phyloP scores from a whole-genome alignment of 64 coral and sea anemone species.

The Astreopora myriophthalma region DNA sequence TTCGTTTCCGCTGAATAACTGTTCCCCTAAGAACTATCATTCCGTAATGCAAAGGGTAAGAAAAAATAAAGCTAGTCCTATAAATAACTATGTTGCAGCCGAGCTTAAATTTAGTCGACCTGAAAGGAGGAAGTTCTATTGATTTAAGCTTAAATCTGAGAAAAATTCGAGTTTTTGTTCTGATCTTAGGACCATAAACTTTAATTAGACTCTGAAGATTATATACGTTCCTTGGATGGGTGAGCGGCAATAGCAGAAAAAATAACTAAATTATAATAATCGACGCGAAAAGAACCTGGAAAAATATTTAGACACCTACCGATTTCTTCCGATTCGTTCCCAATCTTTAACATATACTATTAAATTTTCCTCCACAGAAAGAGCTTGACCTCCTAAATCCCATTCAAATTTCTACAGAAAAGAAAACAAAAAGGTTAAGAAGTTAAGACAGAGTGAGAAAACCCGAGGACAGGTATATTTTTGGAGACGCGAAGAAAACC shows the following conservation, averaged over 20 bases:
- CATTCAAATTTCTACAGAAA: slow-evolving; percentile 93
- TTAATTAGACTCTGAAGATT: background rate
- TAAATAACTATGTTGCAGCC: too few relatives aligned
- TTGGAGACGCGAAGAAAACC: background rate
- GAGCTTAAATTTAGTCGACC: too few relatives aligned
- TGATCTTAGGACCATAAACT: background rate
- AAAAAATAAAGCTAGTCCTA: too few relatives aligned
- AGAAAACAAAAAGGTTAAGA: background rate
- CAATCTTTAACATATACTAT: slow-evolving; percentile 96
- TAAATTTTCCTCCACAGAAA: slow-evolving; percentile 80
- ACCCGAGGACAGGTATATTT: background rate
- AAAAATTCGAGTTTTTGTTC: background rate
- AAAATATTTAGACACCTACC: slow-evolving; percentile 26
- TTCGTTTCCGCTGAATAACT: background rate
- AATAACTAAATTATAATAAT: background rate
- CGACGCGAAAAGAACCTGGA: background rate
- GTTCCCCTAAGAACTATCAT: background rate
- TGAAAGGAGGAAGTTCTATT: background rate
- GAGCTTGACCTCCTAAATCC: slow-evolving; percentile 76
- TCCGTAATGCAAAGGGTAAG: background rate
- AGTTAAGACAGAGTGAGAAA: background rate
- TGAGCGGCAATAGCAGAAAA: background rate
- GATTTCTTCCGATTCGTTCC: slow-evolving; percentile 95
- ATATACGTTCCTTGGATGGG: background rate
- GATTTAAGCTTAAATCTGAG: background rate